Conservation (phyloP, 2,113 vertebrate species). For the Phyllopteryx taeniolatus region DNA sequence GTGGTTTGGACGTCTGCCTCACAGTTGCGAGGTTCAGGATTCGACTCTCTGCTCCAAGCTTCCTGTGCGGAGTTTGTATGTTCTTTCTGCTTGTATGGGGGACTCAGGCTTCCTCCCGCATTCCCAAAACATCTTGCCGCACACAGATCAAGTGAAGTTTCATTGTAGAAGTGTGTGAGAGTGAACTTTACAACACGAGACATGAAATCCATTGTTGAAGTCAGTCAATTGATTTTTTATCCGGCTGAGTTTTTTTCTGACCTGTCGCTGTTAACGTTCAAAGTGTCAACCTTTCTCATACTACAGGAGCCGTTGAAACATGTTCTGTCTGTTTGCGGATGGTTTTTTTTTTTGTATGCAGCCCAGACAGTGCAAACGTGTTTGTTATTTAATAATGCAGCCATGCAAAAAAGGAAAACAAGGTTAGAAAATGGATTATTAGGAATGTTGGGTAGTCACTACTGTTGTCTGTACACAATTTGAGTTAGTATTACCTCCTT, state of each 20-base stretch:
- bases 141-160: background rate
- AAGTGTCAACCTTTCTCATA: slow-evolving; percentile 26
- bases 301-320: slow-evolving; percentile 27
- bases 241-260: slow-evolving; percentile 33
- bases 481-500: too few relatives aligned
- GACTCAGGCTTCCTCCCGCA: too few relatives aligned
- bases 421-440: too few relatives aligned
- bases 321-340: background rate
- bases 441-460: too few relatives aligned
- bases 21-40: too few relatives aligned
- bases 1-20: too few relatives aligned
- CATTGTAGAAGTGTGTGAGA: background rate
- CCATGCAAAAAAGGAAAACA: background rate
- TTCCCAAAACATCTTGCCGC: too few relatives aligned
- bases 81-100: too few relatives aligned
- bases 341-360: background rate
- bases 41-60: too few relatives aligned
- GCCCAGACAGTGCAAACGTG: background rate
- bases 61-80: too few relatives aligned
- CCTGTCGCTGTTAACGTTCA: slow-evolving; percentile 45
- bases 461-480: too few relatives aligned
- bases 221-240: slow-evolving; percentile 49
- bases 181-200: slow-evolving; percentile 19
- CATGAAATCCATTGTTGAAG: slow-evolving; percentile 56
- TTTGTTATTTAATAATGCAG: background rate